Conservation (phyloP, 2,888 invertebrate genomes). For the Saturnia pavonia region DNA sequence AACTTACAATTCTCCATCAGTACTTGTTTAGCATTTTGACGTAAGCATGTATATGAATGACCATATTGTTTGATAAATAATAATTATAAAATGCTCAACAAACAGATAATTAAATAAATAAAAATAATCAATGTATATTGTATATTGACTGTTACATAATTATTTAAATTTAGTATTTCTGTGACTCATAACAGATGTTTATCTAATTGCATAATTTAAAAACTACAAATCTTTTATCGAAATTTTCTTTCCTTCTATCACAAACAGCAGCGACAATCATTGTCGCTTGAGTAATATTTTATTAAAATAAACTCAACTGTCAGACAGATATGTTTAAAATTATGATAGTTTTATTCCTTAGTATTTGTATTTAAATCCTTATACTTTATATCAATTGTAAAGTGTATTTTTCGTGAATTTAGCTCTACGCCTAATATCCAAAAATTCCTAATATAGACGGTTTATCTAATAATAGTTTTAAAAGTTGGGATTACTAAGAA, state of each 20-base stretch:
- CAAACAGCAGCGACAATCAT: neutral
- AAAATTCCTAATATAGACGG: neutral
- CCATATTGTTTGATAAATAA: neutral
- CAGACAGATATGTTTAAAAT: neutral
- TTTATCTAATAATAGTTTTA: neutral
- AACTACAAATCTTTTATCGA: neutral
- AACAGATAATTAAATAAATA: too few species aligned
- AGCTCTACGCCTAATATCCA: neutral
- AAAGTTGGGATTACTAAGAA: conserved; percentile 11
- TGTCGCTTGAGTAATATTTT: neutral
- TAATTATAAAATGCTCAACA: neutral
- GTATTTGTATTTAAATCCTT: neutral
- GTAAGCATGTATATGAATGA: neutral
- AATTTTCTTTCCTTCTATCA: neutral
- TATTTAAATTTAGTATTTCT: neutral
- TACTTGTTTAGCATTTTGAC: neutral
- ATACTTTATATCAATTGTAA: neutral
- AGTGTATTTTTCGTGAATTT: conserved; percentile 3
- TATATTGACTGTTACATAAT: neutral
- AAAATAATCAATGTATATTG: neutral
- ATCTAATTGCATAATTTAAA: neutral
- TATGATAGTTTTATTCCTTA: neutral
- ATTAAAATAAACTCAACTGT: neutral
- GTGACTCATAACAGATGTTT: neutral
- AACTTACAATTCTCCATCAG: neutral